Conservation (phyloP, 1,140 invertebrate species). For the Anastrepha obliqua region DNA sequence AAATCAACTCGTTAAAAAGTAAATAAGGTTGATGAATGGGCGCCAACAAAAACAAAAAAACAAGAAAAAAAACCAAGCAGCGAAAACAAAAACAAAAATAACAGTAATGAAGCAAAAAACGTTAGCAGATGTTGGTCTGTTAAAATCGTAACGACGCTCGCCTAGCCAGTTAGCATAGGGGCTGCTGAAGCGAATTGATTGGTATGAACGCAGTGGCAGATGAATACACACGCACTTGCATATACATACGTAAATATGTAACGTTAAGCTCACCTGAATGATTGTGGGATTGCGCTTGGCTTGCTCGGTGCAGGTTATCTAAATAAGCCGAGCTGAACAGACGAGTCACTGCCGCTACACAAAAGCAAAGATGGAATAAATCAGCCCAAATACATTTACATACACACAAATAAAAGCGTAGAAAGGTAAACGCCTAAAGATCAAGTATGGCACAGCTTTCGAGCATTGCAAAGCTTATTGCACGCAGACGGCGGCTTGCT, state of each 20-base stretch:
- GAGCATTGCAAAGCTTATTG: background rate
- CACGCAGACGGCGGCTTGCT: background rate
- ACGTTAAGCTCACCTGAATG: no score
- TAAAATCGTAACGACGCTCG: background rate
- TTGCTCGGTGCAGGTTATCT: background rate
- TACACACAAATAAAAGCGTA: background rate
- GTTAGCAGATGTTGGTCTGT: background rate
- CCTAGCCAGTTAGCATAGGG: background rate
- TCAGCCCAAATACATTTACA: background rate
- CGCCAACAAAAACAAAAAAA: conserved; percentile 54
- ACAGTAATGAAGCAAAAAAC: conserved; percentile 31
- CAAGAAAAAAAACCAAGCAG: conserved; percentile 1
- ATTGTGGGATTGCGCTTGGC: background rate
- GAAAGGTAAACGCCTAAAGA: background rate
- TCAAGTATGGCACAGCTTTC: background rate
- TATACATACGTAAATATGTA: background rate
- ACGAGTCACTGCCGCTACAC: background rate
- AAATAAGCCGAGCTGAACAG: conserved; percentile 2
- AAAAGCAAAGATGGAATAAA: conserved; percentile 8
- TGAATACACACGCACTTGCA: background rate
- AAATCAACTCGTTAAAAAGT: conserved; percentile 75
- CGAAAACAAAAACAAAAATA: conserved; percentile 27
- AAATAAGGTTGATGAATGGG: conserved; percentile 74
- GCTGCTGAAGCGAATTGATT: background rate
- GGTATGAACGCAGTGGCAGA: background rate